Evolutionary conservation across 1,140 invertebrate species (phyloP), one percentile per base, ranked within the genome.

Genomic region (Bursaphelenchus mucronatus): DNA sequence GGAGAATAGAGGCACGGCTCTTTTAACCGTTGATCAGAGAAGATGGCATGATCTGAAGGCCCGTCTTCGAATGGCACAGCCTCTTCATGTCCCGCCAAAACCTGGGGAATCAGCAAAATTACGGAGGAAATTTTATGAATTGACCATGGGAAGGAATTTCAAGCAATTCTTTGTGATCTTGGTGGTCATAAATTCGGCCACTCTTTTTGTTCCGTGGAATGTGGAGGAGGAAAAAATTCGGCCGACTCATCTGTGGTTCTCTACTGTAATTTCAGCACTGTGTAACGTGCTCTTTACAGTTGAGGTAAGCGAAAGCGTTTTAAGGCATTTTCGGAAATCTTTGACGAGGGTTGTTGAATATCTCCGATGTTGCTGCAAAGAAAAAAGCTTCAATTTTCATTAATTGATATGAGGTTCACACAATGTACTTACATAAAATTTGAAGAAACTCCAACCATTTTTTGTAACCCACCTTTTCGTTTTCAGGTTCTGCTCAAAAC

Each of bases 21-120:
- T 99, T 46, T 83, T 99, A 6, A 99, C 96, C 41, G 96, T 99
- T 7, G 96, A 99, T 83, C 96, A 99, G 84, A 87, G 96, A 80
- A 85, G 96, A 84, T 99, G 96, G 95, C 94, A 95, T 83, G 96
- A 99, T 82, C 85, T 99, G 64, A 99, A 98, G 81, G 97, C 97
- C 78, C 87, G 95, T 82, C 86, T 98, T 82, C 98, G 98, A 85
- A 95, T 99, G 78, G 95, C 96, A 30, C 96, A 99, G 82, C 96
- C 96, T 0, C 84, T 99, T 5, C 96, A 99, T 83, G 85, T 98
- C 64, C 96, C 96, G 4, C 94, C 95, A 0, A 87, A 94, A 74
- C 95, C 94, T 49, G 63, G 72, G 2, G 78, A 80, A 71, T 81
- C 79, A 0, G 80, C 78, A 13, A 68, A 71, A 30, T 89, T 97